These are phyloP conservation scores for Caiman crocodilus DNA, from an alignment of 2,797 vertebrate genomes.

Conservation along the genomic window DNA sequence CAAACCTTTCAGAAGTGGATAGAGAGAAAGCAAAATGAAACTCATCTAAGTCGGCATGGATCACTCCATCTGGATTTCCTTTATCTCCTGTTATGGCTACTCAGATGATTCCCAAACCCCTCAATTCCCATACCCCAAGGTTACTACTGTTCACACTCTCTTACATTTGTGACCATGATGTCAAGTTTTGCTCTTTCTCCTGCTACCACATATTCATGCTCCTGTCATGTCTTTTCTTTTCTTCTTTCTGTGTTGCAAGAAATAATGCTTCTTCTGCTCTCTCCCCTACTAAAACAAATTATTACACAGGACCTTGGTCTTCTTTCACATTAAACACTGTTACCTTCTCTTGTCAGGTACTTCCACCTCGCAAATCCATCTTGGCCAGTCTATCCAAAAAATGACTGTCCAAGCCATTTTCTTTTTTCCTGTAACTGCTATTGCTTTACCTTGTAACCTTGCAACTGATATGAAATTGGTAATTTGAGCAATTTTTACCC, in stretches of 20 bases:
- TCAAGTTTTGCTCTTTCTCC: background rate
- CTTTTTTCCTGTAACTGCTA: background rate
- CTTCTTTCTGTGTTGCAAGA: background rate
- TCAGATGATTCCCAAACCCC: background rate
- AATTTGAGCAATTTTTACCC: too few relatives aligned
- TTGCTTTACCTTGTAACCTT: background rate
- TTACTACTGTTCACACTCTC: background rate
- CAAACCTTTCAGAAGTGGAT: background rate
- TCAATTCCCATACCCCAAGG: background rate
- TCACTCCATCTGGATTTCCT: background rate
- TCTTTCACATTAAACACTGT: background rate
- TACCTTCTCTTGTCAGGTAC: background rate
- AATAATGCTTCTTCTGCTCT: background rate
- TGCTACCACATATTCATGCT: background rate
- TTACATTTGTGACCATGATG: accelerated
- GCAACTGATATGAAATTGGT: too few relatives aligned
- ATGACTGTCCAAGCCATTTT: background rate
- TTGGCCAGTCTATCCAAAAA: background rate
- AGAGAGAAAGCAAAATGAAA: background rate
- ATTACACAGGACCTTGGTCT: background rate
- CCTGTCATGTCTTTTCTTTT: background rate
- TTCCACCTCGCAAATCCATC: background rate
- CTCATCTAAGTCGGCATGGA: background rate
- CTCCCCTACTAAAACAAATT: background rate
- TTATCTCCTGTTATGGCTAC: background rate